These are phyloP conservation scores for Chrysomallon squamiferum DNA, from an alignment of 1,140 invertebrate genomes.

Conservation along the genomic window DNA sequence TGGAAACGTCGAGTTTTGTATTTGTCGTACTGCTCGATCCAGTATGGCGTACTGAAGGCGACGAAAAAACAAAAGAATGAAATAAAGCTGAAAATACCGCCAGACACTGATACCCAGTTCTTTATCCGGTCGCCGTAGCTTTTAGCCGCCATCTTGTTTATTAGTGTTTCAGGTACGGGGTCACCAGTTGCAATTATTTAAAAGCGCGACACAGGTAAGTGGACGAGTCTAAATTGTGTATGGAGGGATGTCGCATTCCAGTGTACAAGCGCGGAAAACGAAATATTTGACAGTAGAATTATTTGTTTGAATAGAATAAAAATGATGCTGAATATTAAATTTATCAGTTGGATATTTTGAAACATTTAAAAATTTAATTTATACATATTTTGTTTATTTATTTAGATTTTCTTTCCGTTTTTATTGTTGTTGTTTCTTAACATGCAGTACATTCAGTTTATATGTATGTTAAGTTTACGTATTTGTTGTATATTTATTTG, in stretches of 20 bases:
- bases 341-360: too few relatives aligned
- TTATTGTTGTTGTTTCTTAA: too few relatives aligned
- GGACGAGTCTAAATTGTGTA: constrained; percentile 2
- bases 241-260: background rate
- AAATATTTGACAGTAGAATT: too few relatives aligned
- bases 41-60: constrained; percentile 91
- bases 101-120: constrained; percentile 36
- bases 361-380: too few relatives aligned
- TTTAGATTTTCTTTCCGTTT: too few relatives aligned
- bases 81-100: constrained; percentile 39
- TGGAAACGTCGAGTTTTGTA: constrained; percentile 82
- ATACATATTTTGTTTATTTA: too few relatives aligned
- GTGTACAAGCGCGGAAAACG: too few relatives aligned
- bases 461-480: too few relatives aligned
- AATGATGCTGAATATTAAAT: too few relatives aligned
- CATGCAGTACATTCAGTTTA: too few relatives aligned
- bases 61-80: constrained; percentile 71
- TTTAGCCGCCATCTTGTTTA: constrained; percentile 24
- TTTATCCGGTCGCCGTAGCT: constrained; percentile 17
- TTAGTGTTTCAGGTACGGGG: background rate
- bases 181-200: background rate
- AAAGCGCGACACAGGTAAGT: constrained; percentile 6
- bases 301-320: too few relatives aligned
- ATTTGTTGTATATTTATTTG: too few relatives aligned
- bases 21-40: constrained; percentile 81